Evolutionary conservation across 2,113 vertebrate genomes (phyloP).

Genomic region (Lepus americanus): DNA sequence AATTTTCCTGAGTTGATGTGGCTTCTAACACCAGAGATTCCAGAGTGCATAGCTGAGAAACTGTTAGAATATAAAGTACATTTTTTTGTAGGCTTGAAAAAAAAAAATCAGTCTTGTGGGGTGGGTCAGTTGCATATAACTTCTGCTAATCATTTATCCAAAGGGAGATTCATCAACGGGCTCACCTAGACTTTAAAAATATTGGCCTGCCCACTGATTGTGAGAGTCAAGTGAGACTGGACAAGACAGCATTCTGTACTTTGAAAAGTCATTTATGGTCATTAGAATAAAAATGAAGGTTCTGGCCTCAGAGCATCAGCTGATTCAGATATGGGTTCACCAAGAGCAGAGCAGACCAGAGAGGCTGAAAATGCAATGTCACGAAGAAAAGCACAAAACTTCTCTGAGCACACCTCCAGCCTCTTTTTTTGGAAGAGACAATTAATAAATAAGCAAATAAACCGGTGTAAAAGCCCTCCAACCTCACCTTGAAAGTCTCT

Average conservation of each 20-base stretch:
- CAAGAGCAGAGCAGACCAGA: neutral
- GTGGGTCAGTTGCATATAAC: neutral
- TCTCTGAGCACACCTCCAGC: neutral
- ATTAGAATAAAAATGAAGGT: neutral
- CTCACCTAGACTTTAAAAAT: conserved; percentile 42
- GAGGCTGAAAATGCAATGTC: neutral
- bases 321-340: neutral
- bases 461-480: neutral
- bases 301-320: neutral
- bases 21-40: conserved; percentile 51
- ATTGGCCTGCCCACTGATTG: neutral
- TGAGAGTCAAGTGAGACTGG: neutral
- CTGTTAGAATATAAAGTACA: conserved; percentile 34
- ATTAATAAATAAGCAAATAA: neutral
- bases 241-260: neutral
- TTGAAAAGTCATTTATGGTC: conserved; percentile 3
- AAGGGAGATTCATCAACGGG: neutral
- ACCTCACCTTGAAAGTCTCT: conserved; percentile 8
- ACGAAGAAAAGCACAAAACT: neutral
- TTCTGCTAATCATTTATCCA: conserved; percentile 44
- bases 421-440: neutral
- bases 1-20: conserved; percentile 24
- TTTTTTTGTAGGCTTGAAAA: neutral
- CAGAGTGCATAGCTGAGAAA: conserved; percentile 28
- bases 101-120: neutral